These are phyloP conservation scores for Ctenopoma kingsleyae DNA, from an alignment of 2,797 vertebrate species.

Conservation along the genomic window DNA sequence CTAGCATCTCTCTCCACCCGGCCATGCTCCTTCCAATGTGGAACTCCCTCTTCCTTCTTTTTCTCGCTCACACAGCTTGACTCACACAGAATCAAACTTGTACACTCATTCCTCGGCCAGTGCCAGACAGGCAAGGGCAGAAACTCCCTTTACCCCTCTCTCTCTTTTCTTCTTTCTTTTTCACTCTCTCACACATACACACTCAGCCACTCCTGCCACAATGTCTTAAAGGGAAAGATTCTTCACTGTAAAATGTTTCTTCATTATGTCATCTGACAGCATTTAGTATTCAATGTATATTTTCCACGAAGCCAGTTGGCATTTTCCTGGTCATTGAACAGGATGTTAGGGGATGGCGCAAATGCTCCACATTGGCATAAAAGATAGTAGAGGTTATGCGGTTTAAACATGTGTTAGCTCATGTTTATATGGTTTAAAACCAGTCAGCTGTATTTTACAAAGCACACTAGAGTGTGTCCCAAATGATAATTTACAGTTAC, in stretches of 20 bases:
- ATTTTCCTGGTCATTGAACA: constrained; percentile 26
- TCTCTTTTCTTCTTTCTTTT: constrained; percentile 3
- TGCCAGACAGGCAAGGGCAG: constrained; percentile 74
- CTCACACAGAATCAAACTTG: constrained; percentile 67
- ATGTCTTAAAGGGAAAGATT: constrained; percentile 53
- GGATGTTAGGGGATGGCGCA: not conserved
- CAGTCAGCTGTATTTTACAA: constrained; percentile 2
- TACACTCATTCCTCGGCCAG: constrained; percentile 55
- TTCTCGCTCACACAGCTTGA: constrained; percentile 53
- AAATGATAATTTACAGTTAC: not conserved
- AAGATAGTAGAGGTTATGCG: not conserved
- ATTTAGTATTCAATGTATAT: constrained; percentile 16
- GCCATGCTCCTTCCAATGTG: constrained; percentile 51
- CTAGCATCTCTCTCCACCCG: constrained; percentile 53
- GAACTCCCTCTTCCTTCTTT: constrained; percentile 44
- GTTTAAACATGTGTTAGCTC: constrained; percentile 1
- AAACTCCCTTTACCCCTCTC: constrained; percentile 55
- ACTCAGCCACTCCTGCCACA: constrained; percentile 35
- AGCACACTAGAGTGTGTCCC: not conserved
- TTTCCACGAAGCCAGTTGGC: constrained; percentile 36
- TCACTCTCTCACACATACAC: constrained; percentile 15
- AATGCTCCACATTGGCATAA: constrained; percentile 12
- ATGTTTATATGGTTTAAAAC: constrained; percentile 6
- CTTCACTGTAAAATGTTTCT: constrained; percentile 18
- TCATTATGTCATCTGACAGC: constrained; percentile 26